Base-by-base conservation (phyloP, 2,888 invertebrate genomes). In the Drosophila nr. fundita region DNA sequence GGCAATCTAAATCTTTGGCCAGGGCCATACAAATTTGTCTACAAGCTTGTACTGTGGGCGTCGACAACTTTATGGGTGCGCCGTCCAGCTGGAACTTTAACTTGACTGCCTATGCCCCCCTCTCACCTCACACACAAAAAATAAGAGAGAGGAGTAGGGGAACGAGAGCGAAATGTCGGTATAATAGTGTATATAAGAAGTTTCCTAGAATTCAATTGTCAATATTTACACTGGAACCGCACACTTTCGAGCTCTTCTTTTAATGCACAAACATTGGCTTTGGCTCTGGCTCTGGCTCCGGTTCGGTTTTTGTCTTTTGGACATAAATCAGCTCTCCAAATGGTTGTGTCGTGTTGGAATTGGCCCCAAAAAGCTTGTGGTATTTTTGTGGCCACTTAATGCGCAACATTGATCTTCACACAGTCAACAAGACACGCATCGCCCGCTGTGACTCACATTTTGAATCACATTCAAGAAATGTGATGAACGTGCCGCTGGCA, bases 151-250 rank as follows among this genome's bases (percentile, higher is more conserved):
- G n/a, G 50, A 34, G 27, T 5, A n/a, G 45, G 11, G 18, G 30
- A 42, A 42, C 15, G 45, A 24, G 24, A 15, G 45, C 24, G 4
- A 45, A 42, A 2, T 42, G 42, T 42, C 21, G 21, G 42, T 13
- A 42, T 2, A n/a, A 30, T 57, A 0, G 32, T 45, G 45, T 24
- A 27, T 32, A 13, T 52, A 24, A 55, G 54, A 59, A 68, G 75
- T 78, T 84, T 86, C 84, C 83, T 86, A 83, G 84, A 84, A 83
- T 53, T 65, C 62, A 76, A 66, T 59, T 67, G 86, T 84, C 81
- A 88, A 84, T 84, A 83, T 84, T 86, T 83, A 83, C 74, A 80
- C 65, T 85, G 66, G 80, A 62, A 65, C 53, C 68, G 66, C 64
- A 54, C 60, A 61, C 82, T 68, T 66, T 52, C 30, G 61, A 72